Evolutionary conservation across 1,140 invertebrate genomes (phyloP).

Genomic region (Papilio glaucus): DNA sequence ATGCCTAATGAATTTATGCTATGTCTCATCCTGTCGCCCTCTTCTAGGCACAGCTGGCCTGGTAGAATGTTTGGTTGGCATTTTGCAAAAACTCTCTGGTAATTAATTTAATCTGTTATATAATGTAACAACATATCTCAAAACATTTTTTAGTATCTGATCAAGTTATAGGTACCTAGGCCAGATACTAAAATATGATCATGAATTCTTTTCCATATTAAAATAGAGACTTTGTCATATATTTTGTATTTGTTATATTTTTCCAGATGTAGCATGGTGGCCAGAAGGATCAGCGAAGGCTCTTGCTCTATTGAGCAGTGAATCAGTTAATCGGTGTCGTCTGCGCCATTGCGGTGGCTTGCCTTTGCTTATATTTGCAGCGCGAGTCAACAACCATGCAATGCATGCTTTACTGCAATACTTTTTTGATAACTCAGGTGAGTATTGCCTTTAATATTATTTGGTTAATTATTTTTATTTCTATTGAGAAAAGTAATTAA

Average conservation of each 20-base stretch:
- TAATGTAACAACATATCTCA: background rate
- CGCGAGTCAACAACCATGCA: slow-evolving; percentile 54
- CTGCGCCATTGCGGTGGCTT: slow-evolving; percentile 72
- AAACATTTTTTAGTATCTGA: no score
- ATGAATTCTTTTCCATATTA: no score
- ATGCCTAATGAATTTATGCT: slow-evolving; percentile 79
- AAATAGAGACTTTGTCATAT: no score
- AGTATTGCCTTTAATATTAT: slow-evolving; percentile 40
- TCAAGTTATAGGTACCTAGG: background rate
- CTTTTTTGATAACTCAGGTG: slow-evolving; percentile 77
- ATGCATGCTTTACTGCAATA: slow-evolving; percentile 75
- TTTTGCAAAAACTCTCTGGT: slow-evolving; percentile 72
- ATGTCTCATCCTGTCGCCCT: slow-evolving; percentile 66
- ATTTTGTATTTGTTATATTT: background rate
- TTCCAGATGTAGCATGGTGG: slow-evolving; percentile 65
- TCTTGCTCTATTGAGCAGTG: slow-evolving; percentile 70
- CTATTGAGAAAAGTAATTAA: no score
- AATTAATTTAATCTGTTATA: slow-evolving; percentile 39
- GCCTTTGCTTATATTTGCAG: slow-evolving; percentile 66
- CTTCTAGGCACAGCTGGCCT: slow-evolving; percentile 73
- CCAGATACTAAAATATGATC: background rate
- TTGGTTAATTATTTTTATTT: no score
- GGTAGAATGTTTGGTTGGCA: slow-evolving; percentile 73
- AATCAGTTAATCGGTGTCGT: slow-evolving; percentile 75
- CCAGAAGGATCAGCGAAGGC: slow-evolving; percentile 70